Base-by-base conservation (phyloP, 2,113 vertebrate genomes). In the Cranoglanis bouderius region DNA sequence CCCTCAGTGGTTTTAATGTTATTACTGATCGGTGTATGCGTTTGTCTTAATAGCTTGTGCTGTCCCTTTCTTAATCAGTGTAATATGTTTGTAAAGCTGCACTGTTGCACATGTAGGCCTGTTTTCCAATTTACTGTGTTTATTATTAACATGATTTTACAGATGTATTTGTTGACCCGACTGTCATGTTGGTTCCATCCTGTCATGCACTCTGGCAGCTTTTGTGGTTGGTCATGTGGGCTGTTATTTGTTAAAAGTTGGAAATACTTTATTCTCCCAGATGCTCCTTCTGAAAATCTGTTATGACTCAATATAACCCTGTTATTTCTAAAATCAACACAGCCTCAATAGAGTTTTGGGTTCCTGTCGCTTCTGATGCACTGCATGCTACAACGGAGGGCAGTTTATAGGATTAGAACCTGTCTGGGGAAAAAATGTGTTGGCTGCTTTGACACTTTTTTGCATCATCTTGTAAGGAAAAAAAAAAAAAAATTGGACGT, bases 261-360 rank as follows among this genome's bases (percentile, higher is more conserved):
- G 82, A 85, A 53, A 87, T 85, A 84, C 65, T 87, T 59, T 74
- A 77, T 24, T 84, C 16, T 46, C 51, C 8, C 63, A 57, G 46
- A 85, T 40, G 29, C 61, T 32, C 29, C 51, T 63, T 89, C 59
- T 65, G 16, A 14, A 75, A 78, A 38, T 51, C 29, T 26, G 24
- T 51, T 80, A 35, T 80, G 40, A 12, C 57, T 51, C 85, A 77
- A 53, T 75, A 85, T 74, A 57, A 77, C n/a, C 85, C 43, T 51
- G n/a, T 81, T 87, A 38, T 87, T 67, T 49, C 86, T 35, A 26
- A 87, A 87, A 87, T 65, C 18, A 80, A 67, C 59, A 67, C 40
- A 46, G 53, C 13, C 40, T 81, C 46, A 38, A 21, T 78, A 19
- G 19, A 81, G 16, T 10, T n/a, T 81, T 53, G 43, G 43, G 40